phyloP scores from a whole-genome alignment of 2,888 invertebrate species.

The Limnephilus lunatus region DNA sequence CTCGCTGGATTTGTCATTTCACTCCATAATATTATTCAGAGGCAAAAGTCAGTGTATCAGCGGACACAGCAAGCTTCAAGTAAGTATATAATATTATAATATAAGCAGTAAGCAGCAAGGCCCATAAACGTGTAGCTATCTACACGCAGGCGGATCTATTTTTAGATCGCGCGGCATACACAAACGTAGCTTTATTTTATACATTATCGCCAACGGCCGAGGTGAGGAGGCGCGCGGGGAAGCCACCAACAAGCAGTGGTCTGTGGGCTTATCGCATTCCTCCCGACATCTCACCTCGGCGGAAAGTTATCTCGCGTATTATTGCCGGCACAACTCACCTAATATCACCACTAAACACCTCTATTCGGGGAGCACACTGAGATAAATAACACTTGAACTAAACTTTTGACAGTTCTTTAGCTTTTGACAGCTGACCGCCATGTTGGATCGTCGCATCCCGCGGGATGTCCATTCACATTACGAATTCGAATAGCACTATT shows the following conservation, averaged over 20 bases:
- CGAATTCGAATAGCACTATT: conserved; percentile 8
- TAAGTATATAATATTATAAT: background rate
- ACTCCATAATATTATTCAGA: conserved; percentile 45
- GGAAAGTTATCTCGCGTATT: conserved; percentile 43
- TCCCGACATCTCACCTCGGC: conserved; percentile 49
- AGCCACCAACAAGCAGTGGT: background rate
- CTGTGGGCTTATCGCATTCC: conserved; percentile 51
- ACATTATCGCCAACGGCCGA: conserved; percentile 54
- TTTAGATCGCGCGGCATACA: conserved; percentile 63
- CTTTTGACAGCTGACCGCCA: conserved; percentile 59
- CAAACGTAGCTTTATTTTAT: conserved; percentile 60
- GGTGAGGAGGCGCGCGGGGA: conserved; percentile 18
- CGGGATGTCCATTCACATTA: conserved; percentile 57
- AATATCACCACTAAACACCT: conserved; percentile 27
- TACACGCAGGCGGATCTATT: conserved; percentile 62
- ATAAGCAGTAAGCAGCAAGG: conserved; percentile 24
- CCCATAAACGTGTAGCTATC: conserved; percentile 55
- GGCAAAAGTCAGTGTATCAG: conserved; percentile 50
- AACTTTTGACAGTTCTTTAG: conserved; percentile 53
- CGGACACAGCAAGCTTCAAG: conserved; percentile 5
- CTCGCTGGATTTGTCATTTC: background rate
- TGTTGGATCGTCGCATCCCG: conserved; percentile 61
- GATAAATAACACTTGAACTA: conserved; percentile 37
- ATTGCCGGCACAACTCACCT: conserved; percentile 44
- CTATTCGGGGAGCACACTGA: conserved; percentile 3